Conservation (phyloP, 2,797 vertebrate species). For the Microchirus variegatus region DNA sequence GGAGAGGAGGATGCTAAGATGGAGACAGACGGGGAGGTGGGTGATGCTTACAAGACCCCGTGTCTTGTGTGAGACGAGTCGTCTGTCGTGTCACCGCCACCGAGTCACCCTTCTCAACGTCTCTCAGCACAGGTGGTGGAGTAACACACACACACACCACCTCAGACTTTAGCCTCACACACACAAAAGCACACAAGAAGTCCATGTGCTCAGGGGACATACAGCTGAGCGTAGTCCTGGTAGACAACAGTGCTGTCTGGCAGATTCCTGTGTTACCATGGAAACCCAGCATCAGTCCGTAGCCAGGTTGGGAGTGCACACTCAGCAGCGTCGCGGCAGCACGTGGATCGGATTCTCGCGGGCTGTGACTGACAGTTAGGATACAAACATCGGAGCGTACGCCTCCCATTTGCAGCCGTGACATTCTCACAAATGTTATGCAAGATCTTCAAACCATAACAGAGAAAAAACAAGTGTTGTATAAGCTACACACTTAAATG, state of each 20-base stretch:
- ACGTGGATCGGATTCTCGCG: conserved; percentile 27
- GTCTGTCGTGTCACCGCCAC: conserved; percentile 13
- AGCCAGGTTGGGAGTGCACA: conserved; percentile 40
- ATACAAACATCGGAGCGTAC: conserved; percentile 11
- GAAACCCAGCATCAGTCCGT: conserved; percentile 66
- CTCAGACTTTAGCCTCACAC: conserved; percentile 1
- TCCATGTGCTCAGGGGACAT: conserved; percentile 20
- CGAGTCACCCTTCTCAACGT: conserved; percentile 16
- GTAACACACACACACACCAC: not conserved
- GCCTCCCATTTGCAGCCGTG: no score
- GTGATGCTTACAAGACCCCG: conserved; percentile 30
- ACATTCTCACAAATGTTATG: no score
- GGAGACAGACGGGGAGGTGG: conserved; percentile 28
- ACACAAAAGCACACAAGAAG: not conserved
- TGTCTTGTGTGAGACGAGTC: conserved; percentile 2
- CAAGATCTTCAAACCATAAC: no score
- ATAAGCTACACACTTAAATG: no score
- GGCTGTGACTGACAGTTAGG: conserved; percentile 12
- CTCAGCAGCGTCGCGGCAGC: conserved; percentile 50
- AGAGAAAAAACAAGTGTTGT: no score
- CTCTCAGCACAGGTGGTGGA: conserved; percentile 43
- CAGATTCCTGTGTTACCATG: conserved; percentile 67
- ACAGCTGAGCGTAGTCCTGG: conserved; percentile 45
- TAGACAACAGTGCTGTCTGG: conserved; percentile 69
- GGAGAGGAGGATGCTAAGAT: conserved; percentile 47